Evolutionary conservation across 2,888 invertebrate genomes (phyloP).

Genomic region (Epinotia brunnichana): DNA sequence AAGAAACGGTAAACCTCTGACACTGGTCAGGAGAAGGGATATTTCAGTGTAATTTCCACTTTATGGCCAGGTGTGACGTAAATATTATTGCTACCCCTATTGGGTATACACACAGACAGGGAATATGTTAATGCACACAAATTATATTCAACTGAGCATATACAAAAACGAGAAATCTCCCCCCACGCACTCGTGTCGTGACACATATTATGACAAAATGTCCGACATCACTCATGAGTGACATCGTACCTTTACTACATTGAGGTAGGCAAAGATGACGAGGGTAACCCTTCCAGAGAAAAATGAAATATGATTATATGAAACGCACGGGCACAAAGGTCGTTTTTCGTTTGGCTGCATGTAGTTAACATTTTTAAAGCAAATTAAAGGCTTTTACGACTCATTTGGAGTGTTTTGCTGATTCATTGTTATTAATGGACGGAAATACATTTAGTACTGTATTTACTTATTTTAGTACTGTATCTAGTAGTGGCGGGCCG

Average conservation of each 20-base stretch:
- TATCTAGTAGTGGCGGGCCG: too few relatives aligned
- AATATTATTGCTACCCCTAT: too few relatives aligned
- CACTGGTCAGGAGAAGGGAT: too few relatives aligned
- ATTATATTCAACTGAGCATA: constrained; percentile 1
- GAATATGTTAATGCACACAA: not conserved
- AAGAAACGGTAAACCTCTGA: too few relatives aligned
- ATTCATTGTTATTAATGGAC: constrained; percentile 16
- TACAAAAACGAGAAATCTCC: constrained; percentile 3
- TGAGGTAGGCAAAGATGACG: constrained; percentile 31
- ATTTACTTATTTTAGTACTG: not conserved
- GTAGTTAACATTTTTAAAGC: not conserved
- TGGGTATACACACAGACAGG: not conserved
- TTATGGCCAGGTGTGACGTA: too few relatives aligned
- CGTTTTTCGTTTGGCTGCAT: not conserved
- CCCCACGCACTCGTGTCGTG: constrained; percentile 9
- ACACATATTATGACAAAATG: constrained; percentile 37
- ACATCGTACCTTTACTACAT: constrained; percentile 11
- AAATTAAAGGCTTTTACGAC: not conserved
- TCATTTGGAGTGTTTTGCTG: not conserved
- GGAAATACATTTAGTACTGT: not conserved
- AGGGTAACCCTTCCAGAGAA: not conserved
- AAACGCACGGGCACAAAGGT: not conserved
- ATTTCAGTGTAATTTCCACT: too few relatives aligned
- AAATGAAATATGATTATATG: not conserved
- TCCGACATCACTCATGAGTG: constrained; percentile 21